A percentile compares a stretch with the other conserved stretches of the same genome.
These are phyloP conservation scores for Blera fallax DNA, from an alignment of 2,888 invertebrate species.

Conservation along the genomic window DNA sequence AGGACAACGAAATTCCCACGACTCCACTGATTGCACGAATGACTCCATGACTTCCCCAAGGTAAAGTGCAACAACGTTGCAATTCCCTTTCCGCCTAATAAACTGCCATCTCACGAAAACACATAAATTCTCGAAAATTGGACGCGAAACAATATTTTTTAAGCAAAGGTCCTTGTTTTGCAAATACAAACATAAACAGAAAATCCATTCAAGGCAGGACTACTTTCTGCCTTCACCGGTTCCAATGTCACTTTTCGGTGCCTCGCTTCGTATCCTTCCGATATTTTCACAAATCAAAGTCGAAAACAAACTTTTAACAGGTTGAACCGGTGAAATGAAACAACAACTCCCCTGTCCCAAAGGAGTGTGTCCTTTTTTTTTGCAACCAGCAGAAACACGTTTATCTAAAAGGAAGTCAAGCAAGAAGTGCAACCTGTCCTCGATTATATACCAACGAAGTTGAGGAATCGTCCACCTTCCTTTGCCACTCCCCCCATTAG, in stretches of 20 bases:
- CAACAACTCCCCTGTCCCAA: constrained; percentile 3
- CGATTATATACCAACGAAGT: constrained; percentile 28
- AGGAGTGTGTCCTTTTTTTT: constrained; percentile 40
- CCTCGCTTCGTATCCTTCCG: constrained; percentile 10
- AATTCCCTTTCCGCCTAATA: constrained; percentile 39
- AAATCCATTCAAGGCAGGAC: background rate
- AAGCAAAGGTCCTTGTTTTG: background rate
- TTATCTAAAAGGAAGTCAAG: constrained; percentile 39
- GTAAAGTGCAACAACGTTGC: constrained; percentile 46
- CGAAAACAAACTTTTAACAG: constrained; percentile 59
- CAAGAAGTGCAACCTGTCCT: constrained; percentile 47
- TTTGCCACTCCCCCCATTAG: background rate
- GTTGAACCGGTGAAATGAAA: constrained; percentile 43
- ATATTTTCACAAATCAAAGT: constrained; percentile 61
- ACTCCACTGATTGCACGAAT: constrained; percentile 3
- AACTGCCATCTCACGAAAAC: constrained; percentile 37
- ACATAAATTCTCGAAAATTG: constrained; percentile 48
- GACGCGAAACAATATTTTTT: constrained; percentile 5
- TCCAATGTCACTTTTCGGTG: constrained; percentile 6
- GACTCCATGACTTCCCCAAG: constrained; percentile 21
- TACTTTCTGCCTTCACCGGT: background rate
- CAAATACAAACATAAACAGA: background rate
- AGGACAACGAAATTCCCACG: background rate
- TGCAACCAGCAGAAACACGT: background rate
- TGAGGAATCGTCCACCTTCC: background rate